A percentile compares a stretch with the other conserved stretches of the same genome.
Evolutionary conservation across 2,113 vertebrate genomes (phyloP).

Genomic region (Talpa occidentalis): DNA sequence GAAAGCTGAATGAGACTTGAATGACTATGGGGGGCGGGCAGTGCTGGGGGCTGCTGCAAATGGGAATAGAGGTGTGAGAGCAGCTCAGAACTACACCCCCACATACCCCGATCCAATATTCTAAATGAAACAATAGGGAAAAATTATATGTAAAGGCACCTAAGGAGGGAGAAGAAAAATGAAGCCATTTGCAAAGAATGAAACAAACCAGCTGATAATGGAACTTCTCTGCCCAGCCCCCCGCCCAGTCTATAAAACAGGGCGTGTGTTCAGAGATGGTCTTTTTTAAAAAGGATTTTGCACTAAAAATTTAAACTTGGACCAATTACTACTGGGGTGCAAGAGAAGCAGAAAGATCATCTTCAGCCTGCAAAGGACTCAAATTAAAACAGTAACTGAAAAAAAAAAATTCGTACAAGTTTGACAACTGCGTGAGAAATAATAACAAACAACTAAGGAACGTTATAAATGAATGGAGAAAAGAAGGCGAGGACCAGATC

Average conservation of each 20-base stretch:
- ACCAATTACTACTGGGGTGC: neutral
- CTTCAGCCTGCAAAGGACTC: neutral
- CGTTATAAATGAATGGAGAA: neutral
- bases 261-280: neutral
- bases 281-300: neutral
- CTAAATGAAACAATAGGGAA: neutral
- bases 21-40: neutral
- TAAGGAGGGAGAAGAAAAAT: neutral
- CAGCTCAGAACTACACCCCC: too few species aligned
- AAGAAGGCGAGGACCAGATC: neutral
- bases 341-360: slow-evolving; percentile 7
- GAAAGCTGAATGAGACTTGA: neutral
- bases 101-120: neutral
- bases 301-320: neutral
- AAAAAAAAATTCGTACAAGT: neutral
- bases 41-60: neutral
- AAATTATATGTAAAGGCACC: neutral
- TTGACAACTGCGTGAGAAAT: neutral
- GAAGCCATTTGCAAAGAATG: neutral
- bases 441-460: neutral
- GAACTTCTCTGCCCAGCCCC: neutral
- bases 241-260: neutral
- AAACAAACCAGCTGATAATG: neutral
- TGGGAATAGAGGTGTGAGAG: neutral
- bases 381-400: neutral